Base-by-base conservation (phyloP, 2,888 invertebrate genomes). In the Aphidoletes aphidimyza region DNA sequence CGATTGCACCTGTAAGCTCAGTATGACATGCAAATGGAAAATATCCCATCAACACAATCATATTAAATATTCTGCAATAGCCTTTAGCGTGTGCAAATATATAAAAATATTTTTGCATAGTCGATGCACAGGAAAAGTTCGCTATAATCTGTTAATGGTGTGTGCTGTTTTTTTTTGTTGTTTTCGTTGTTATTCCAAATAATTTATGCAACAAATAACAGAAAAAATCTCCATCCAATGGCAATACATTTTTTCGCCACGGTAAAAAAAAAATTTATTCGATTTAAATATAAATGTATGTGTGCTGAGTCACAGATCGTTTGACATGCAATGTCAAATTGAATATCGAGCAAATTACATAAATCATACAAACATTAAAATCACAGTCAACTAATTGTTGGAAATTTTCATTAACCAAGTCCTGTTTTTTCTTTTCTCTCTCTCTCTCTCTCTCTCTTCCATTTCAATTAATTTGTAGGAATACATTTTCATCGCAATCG, bases 131-230 rank as follows among this genome's bases (percentile, higher is more conserved):
- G 54, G 3, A 9, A 54, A 54, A 54, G 22, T 54, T 54, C 22
- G n/a, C 22, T 6, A 54, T 54, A 54, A 54, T 54, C 54, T 54
- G 54, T 22, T 54, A 54, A 54, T 54, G 54, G 54, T 54, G 54
- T 54, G 6, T 47, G 17, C n/a, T 54, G 22, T 54, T 54, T 54
- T 54, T 54, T 22, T 54, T n/a, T n/a, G n/a, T n/a, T n/a, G n/a
- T n/a, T 54, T 22, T 54, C 22, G 22, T 54, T 22, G n/a, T n/a
- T n/a, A n/a, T n/a, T n/a, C n/a, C 5, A 54, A 54, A 54, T 47
- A 11, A 47, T 47, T 17, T 47, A n/a, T n/a, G n/a, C n/a, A n/a
- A n/a, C n/a, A n/a, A n/a, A n/a, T n/a, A n/a, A n/a, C n/a, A n/a
- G n/a, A n/a, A n/a, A n/a, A n/a, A n/a, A n/a, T n/a, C n/a, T n/a